These are phyloP conservation scores for Lasioglossum baleicum DNA, from an alignment of 1,140 invertebrate genomes.

Conservation along the genomic window DNA sequence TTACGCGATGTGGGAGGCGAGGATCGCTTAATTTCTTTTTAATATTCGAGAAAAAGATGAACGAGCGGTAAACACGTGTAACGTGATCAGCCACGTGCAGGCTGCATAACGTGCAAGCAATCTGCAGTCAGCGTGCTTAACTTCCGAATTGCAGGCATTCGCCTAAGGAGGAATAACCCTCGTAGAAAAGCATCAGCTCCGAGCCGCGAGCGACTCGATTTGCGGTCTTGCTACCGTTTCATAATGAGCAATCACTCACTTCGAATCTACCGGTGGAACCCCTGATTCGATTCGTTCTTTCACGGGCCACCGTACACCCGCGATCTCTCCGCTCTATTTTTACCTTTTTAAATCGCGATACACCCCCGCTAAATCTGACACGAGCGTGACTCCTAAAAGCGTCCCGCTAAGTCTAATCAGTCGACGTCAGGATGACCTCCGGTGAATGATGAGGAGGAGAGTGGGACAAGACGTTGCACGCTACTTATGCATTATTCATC, in stretches of 20 bases:
- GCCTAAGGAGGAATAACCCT: constrained; percentile 29
- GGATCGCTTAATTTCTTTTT: constrained; percentile 31
- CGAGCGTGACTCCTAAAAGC: constrained; percentile 39
- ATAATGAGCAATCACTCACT: constrained; percentile 73
- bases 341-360: neutral
- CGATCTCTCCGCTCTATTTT: too few relatives aligned
- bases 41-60: constrained; percentile 34
- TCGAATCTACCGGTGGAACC: constrained; percentile 37
- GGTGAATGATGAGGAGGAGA: constrained; percentile 39
- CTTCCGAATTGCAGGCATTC: constrained; percentile 31
- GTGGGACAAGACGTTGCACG: constrained; percentile 48
- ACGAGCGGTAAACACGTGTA: too few relatives aligned
- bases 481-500: constrained; percentile 78
- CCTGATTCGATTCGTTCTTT: constrained; percentile 16
- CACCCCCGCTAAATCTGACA: constrained; percentile 18
- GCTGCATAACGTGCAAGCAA: too few relatives aligned
- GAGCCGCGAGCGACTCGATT: too few relatives aligned
- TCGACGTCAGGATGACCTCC: constrained; percentile 53
- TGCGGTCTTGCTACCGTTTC: constrained; percentile 69
- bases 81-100: constrained; percentile 17
- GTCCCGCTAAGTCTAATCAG: constrained; percentile 59
- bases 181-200: constrained; percentile 35
- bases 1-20: neutral
- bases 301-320: too few relatives aligned
- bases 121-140: constrained; percentile 13